These are phyloP conservation scores for Ochropleura leucogaster DNA, from an alignment of 2,888 invertebrate species.

Conservation along the genomic window DNA sequence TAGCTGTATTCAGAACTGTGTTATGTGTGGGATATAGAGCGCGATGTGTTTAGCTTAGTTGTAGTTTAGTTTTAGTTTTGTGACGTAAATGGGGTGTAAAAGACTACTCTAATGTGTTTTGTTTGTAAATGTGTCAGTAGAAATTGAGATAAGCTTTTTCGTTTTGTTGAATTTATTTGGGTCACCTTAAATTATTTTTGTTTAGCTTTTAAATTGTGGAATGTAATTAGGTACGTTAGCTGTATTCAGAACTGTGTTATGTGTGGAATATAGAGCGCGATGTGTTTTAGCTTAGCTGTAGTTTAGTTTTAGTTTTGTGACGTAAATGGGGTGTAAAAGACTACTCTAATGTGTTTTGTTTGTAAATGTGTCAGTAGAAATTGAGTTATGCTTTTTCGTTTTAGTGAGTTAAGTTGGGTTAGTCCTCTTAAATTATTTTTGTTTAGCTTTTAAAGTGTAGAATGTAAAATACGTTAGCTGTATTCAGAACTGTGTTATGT, in stretches of 20 bases:
- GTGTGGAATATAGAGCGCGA: slow-evolving; percentile 30
- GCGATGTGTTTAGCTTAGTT: slow-evolving; percentile 25
- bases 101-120: neutral
- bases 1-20: slow-evolving; percentile 61
- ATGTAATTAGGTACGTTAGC: slow-evolving; percentile 29
- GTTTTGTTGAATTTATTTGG: no score
- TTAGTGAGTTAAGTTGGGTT: no score
- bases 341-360: neutral
- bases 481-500: slow-evolving; percentile 49
- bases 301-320: neutral
- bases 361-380: neutral
- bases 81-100: neutral
- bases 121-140: neutral
- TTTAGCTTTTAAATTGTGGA: no score
- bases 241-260: slow-evolving; percentile 57
- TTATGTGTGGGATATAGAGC: slow-evolving; percentile 39
- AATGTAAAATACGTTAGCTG: no score
- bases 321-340: neutral
- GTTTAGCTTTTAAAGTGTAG: no score
- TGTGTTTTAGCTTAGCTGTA: slow-evolving; percentile 28
- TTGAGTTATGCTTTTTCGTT: neutral
- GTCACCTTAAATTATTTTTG: no score
- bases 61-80: neutral
- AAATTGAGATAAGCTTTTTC: neutral
- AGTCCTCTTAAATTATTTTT: no score